Conservation (phyloP, 2,113 vertebrate species). For the Alaudala cheleensis region DNA sequence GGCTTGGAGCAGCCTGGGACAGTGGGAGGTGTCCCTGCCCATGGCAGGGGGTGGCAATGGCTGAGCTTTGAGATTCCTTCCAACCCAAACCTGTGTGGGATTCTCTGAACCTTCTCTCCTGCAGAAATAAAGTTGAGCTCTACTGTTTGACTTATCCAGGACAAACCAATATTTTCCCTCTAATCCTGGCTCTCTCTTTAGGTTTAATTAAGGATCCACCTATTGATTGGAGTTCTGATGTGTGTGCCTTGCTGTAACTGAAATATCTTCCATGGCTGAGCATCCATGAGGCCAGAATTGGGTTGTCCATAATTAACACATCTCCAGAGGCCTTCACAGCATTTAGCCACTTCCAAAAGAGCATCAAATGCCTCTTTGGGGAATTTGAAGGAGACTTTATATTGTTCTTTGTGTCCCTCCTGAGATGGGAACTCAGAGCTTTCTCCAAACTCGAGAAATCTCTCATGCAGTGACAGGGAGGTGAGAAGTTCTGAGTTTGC, state of each 20-base stretch:
- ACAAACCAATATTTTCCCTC: neutral
- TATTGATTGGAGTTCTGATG: neutral
- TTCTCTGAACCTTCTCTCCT: neutral
- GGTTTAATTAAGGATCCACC: neutral
- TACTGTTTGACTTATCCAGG: neutral
- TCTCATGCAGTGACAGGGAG: neutral
- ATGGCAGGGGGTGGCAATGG: neutral
- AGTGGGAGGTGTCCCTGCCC: neutral
- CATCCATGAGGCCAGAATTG: neutral
- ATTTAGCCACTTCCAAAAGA: neutral
- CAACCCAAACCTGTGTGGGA: fast-evolving
- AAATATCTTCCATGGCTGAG: neutral
- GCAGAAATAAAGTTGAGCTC: neutral
- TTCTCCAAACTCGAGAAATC: neutral
- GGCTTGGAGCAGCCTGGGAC: neutral
- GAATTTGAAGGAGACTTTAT: neutral
- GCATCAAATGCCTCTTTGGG: neutral
- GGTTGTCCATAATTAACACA: neutral
- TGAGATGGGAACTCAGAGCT: neutral
- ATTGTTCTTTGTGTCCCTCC: neutral
- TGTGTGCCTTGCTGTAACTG: neutral
- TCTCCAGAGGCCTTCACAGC: neutral
- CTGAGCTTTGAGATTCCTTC: fast-evolving
- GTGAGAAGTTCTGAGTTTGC: neutral
- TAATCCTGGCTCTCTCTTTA: neutral